Percentiles rank a stretch among this genome's conserved stretches.
These are phyloP conservation scores for Oncorhynchus clarkii DNA, from an alignment of 2,113 vertebrate species.

Conservation along the genomic window DNA sequence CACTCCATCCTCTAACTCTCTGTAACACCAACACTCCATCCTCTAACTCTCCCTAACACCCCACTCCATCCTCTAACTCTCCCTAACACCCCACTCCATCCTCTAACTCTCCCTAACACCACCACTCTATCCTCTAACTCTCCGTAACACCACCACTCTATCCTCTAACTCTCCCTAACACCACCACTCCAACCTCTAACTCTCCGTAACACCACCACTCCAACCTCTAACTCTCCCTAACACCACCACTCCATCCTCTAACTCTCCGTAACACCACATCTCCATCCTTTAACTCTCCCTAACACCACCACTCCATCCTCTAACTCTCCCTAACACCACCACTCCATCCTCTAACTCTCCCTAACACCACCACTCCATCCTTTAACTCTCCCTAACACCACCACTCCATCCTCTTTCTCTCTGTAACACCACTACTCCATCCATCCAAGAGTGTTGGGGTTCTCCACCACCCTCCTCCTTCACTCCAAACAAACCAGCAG, in stretches of 20 bases:
- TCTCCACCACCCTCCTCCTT: not conserved
- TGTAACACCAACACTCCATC: not conserved
- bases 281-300: too few species aligned
- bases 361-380: conserved; percentile 11
- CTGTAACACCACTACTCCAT: conserved; percentile 18
- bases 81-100: too few species aligned
- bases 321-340: too few species aligned
- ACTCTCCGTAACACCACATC: conserved; percentile 34
- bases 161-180: not conserved
- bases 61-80: too few species aligned
- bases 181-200: too few species aligned
- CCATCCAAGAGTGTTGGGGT: too few species aligned
- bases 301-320: too few species aligned
- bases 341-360: conserved; percentile 11
- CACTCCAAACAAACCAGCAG: not conserved
- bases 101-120: too few species aligned
- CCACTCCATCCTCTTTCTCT: conserved; percentile 11
- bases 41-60: not conserved
- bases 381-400: too few species aligned
- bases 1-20: too few species aligned
- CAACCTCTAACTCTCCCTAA: too few species aligned
- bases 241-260: not conserved
- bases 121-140: not conserved
- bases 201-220: too few species aligned
- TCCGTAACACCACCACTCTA: conserved; percentile 18